Percentiles rank a stretch among this genome's conserved stretches.
phyloP scores from a whole-genome alignment of 2,888 invertebrate genomes.

The Aquatica leii region DNA sequence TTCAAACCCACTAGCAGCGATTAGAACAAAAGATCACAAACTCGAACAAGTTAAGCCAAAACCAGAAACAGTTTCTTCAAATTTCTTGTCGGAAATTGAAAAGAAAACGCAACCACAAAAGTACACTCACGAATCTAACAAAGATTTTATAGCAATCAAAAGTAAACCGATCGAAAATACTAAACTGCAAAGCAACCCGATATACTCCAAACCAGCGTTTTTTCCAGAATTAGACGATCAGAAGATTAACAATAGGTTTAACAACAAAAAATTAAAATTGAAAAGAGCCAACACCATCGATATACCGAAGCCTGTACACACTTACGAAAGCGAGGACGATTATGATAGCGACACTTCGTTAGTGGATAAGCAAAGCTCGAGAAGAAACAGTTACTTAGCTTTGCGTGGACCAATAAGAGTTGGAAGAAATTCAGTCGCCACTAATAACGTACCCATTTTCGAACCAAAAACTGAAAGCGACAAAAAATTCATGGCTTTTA shows the following conservation, averaged over 20 bases:
- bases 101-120: slow-evolving; percentile 27
- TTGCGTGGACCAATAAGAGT: slow-evolving; percentile 68
- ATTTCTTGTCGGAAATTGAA: slow-evolving; percentile 40
- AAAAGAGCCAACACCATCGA: slow-evolving; percentile 90
- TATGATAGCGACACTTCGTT: slow-evolving; percentile 58
- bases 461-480: slow-evolving; percentile 87
- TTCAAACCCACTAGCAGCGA: not conserved
- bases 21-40: not conserved
- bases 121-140: slow-evolving; percentile 45
- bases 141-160: slow-evolving; percentile 49
- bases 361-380: slow-evolving; percentile 52
- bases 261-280: slow-evolving; percentile 77
- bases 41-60: slow-evolving; percentile 34
- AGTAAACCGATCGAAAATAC: slow-evolving; percentile 7
- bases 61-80: slow-evolving; percentile 47
- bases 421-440: slow-evolving; percentile 58
- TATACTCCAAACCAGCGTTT: slow-evolving; percentile 46
- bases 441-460: slow-evolving; percentile 69
- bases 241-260: slow-evolving; percentile 59
- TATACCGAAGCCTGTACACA: slow-evolving; percentile 75
- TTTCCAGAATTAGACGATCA: not conserved
- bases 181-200: slow-evolving; percentile 53
- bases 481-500: slow-evolving; percentile 82
- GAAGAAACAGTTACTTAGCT: slow-evolving; percentile 60
- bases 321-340: slow-evolving; percentile 62